These are phyloP conservation scores for Platycheirus rosarum DNA, from an alignment of 2,888 invertebrate species.

Conservation along the genomic window DNA sequence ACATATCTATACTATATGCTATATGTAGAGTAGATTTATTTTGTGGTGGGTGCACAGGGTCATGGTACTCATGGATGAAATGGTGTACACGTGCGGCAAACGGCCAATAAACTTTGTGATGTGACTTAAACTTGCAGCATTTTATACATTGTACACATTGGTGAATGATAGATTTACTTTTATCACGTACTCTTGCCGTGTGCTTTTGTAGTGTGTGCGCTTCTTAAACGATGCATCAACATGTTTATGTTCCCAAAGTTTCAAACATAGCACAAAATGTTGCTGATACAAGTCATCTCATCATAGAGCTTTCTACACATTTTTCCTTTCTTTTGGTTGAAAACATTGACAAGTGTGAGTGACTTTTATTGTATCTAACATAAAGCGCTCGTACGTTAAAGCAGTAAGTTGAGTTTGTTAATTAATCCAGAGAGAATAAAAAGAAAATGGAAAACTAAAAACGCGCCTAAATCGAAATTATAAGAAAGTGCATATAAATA, in stretches of 20 bases:
- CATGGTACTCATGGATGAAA: slow-evolving; percentile 45
- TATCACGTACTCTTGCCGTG: slow-evolving; percentile 30
- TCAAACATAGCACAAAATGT: slow-evolving; percentile 10
- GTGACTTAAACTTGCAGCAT: slow-evolving; percentile 54
- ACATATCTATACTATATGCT: neutral
- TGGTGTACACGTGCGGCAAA: slow-evolving; percentile 69
- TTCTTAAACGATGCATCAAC: slow-evolving; percentile 12
- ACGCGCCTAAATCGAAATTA: slow-evolving; percentile 17
- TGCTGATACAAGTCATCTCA: no score
- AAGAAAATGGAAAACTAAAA: neutral
- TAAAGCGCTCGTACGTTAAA: slow-evolving; percentile 56
- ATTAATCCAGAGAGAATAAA: neutral
- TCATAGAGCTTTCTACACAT: no score
- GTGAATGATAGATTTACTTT: slow-evolving; percentile 13
- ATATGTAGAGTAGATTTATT: no score
- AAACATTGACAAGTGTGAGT: slow-evolving; percentile 35
- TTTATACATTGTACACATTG: slow-evolving; percentile 24
- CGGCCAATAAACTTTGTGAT: slow-evolving; percentile 64
- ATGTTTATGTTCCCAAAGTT: neutral
- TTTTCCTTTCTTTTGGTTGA: neutral
- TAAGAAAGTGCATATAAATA: neutral
- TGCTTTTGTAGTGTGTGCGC: neutral
- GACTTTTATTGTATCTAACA: slow-evolving; percentile 53
- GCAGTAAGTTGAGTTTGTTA: slow-evolving; percentile 31
- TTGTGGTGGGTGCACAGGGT: slow-evolving; percentile 50